Base-by-base conservation (phyloP, 2,113 vertebrate species). In the Gambusia affinis region DNA sequence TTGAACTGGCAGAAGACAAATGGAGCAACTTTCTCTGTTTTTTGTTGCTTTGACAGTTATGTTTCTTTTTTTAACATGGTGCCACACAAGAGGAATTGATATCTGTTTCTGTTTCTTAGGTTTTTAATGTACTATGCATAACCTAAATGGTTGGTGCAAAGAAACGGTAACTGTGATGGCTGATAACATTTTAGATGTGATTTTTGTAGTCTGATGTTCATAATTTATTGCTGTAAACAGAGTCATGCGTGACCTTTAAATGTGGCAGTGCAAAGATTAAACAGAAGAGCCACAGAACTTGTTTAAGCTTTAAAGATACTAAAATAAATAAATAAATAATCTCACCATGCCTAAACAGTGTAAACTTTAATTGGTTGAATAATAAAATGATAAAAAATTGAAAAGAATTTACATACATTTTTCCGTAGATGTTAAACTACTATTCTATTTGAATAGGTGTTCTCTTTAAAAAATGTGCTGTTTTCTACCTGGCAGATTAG, bases 1-100 rank as follows among this genome's bases (percentile, higher is more conserved):
- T 31, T 61, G 0, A 60, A 2, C 1, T 75, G 68, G 76, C 76
- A 66, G 68, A 31, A 47, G 54, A 76, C 65, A 39, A 22, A 37
- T 24, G 66, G 33, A 61, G 12, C 71, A 22, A n/a, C 67, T 44
- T 71, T 73, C 51, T 75, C 72, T 88, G 84, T n/a, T 60, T 80
- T 75, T 39, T 77, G 64, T 83, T 85, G 75, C 86, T 83, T 75
- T 77, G 75, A 85, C 79, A 84, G 72, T 12, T 60, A 67, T 37
- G 71, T 29, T 51, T 29, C 60, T 75, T 30, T 7, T 70, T 2
- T 70, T 73, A 63, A 70, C 35, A 63, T n/a, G 15, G 60, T 5
- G 57, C 2, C 12, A n/a, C 22, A 30, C 2, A 42, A 42, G 22
- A 33, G 77, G 12, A 19, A 71, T 0, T 24, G n/a, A 30, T 29